phyloP scores from a whole-genome alignment of 2,888 invertebrate genomes.

The Melipona beecheii region DNA sequence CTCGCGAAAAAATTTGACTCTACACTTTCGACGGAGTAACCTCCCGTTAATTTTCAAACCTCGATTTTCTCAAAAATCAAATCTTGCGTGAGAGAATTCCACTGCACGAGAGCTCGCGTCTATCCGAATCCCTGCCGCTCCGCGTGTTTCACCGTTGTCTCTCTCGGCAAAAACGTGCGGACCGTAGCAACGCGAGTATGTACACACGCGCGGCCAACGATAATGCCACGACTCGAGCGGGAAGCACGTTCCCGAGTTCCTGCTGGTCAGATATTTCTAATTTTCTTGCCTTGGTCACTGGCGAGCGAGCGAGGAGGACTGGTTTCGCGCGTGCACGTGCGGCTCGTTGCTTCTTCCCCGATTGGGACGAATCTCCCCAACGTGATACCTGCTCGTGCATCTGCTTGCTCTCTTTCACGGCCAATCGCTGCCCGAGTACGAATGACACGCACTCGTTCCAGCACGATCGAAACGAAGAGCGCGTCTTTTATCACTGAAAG shows the following conservation, averaged over 20 bases:
- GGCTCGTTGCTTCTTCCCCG: neutral
- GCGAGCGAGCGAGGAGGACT: slow-evolving; percentile 24
- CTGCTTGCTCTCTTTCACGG: neutral
- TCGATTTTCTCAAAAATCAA: too few species aligned
- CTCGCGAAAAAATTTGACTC: too few species aligned
- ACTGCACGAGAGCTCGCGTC: neutral
- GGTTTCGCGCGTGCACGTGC: slow-evolving; percentile 41
- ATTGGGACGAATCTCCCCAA: slow-evolving; percentile 3
- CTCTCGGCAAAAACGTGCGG: slow-evolving; percentile 51
- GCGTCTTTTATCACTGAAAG: too few species aligned
- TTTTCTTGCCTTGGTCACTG: slow-evolving; percentile 65
- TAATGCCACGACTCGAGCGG: slow-evolving; percentile 71
- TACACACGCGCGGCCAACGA: slow-evolving; percentile 55
- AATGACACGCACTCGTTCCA: too few species aligned
- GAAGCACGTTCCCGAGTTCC: slow-evolving; percentile 73
- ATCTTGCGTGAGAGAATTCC: too few species aligned
- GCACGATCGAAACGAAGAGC: too few species aligned
- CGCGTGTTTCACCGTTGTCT: slow-evolving; percentile 29
- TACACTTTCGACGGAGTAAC: too few species aligned
- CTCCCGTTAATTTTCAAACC: too few species aligned
- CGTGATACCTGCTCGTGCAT: neutral
- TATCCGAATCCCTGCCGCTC: neutral
- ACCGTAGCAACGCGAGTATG: slow-evolving; percentile 38
- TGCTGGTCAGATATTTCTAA: slow-evolving; percentile 73
- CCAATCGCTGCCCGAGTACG: neutral